Evolutionary conservation across 2,113 vertebrate species (phyloP), one percentile per base, ranked within the genome.

Genomic region (Butorides virescens): DNA sequence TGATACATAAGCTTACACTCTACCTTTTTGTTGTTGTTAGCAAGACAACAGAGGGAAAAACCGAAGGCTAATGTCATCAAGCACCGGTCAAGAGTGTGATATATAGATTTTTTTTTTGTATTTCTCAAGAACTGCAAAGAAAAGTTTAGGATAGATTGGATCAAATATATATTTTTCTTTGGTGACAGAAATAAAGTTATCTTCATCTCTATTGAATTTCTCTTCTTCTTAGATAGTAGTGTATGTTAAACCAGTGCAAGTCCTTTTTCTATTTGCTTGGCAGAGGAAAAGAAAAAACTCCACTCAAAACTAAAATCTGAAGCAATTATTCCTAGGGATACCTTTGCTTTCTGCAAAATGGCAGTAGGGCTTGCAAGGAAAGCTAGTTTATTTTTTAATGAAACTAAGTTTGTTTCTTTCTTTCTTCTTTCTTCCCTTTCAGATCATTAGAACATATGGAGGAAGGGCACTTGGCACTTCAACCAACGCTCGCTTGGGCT

Each of bases 161-260:
- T 93, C 86, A 83, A 95, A 93, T 77, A 94, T 50, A 44, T 83
- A 55, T 91, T 92, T 97, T 91, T 81, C 89, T 83, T 88, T 55
- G 21, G 44, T 88, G 70, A 56, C 61, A 95, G 84, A 71, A 79
- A 93, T 86, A 77, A 93, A 63, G 72, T 91, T 97, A 87, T 92
- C 87, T 90, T 94, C 81, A 83, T 68, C 86, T 91, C 80, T 90
- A 93, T 62, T 95, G 95, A 74, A 95, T 96, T 95, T 92, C 88
- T 93, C 72, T 94, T 91, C 72, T 65, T 82, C 63, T 84, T 80
- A 85, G 80, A 85, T 91, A 88, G 46, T 15, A 42, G 34, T 42
- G 21, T 94, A 91, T 96, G 79, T 79, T 95, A 96, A 97, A 90
- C 58, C 37, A 90, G 61, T n/a, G 49, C 87, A 75, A 49, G 61